Evolutionary conservation across 1,140 invertebrate species (phyloP), one percentile per base, ranked within the genome.

Genomic region (Ostrea denselamellosa): DNA sequence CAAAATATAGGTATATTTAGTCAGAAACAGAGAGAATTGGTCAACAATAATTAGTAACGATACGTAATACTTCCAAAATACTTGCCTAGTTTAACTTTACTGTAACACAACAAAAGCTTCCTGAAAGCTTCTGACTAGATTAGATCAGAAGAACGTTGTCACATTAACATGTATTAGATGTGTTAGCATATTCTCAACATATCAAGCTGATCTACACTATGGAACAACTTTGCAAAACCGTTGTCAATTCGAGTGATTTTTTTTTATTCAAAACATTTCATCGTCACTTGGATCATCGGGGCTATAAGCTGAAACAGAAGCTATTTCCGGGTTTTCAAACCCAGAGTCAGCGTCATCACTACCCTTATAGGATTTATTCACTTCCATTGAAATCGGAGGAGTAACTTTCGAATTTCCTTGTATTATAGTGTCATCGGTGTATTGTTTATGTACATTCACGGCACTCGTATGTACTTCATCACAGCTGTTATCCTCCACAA

Each of bases 321-420:
- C 68, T 28, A 77, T 77, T 77, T 77, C 68, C 25, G 68, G 68
- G 14, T 77, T 77, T 77, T 77, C 68, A 34, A 77, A 77, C 28
- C 68, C 68, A 1, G 68, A 77, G 28, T 77, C 68, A 34, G 68
- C 22, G 28, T 77, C 68, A 25, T 77, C 68, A 77, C 68, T 28
- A 17, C 17, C 17, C 14, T 62, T 62, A 17, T 62, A n/a, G 14
- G 17, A 19, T 77, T 77, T 77, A 77, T 77, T 12, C 5, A 9
- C 68, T 28, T 77, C 25, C 9, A 22, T 77, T 77, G 22, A 25
- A 77, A 28, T 77, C 25, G 25, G n/a, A 19, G 17, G 68, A 17
- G 10, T 14, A 12, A 10, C 68, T 25, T 25, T 77, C 25, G 68
- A 17, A 77, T 62, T 62, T 77, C 22, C 28, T 77, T 8, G 25